Percentiles rank a stretch among this genome's conserved stretches.
phyloP scores from a whole-genome alignment of 2,888 invertebrate genomes.

The Sipha maydis region DNA sequence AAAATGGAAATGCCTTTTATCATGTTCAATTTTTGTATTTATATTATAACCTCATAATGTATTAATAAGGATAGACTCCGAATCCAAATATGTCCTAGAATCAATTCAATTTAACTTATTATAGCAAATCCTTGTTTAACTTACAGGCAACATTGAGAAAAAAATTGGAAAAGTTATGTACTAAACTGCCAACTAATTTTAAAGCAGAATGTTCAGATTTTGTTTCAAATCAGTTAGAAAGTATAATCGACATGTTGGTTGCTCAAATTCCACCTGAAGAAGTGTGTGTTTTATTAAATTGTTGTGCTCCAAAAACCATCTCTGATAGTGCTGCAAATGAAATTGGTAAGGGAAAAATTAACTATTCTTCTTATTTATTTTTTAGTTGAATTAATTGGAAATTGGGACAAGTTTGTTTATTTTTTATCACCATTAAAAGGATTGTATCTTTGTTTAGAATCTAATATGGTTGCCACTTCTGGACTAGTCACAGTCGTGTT shows the following conservation, averaged over 20 bases:
- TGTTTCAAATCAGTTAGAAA: constrained; percentile 79
- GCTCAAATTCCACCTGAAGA: constrained; percentile 80
- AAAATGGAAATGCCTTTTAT: no score
- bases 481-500: constrained; percentile 21
- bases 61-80: no score
- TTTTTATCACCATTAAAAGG: background rate
- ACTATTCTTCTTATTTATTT: background rate
- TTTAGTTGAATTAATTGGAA: background rate
- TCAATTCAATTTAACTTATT: background rate
- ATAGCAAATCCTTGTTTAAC: background rate
- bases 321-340: constrained; percentile 14
- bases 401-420: background rate
- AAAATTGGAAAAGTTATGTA: constrained; percentile 78
- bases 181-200: constrained; percentile 74
- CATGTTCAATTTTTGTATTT: no score
- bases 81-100: no score
- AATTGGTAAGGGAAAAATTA: background rate
- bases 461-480: constrained; percentile 47
- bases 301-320: constrained; percentile 71
- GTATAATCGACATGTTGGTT: constrained; percentile 81
- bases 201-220: constrained; percentile 78
- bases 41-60: no score
- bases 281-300: constrained; percentile 80
- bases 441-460: constrained; percentile 12
- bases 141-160: constrained; percentile 12